phyloP scores from a whole-genome alignment of 2,797 vertebrate species.

The Hydrolagus colliei region DNA sequence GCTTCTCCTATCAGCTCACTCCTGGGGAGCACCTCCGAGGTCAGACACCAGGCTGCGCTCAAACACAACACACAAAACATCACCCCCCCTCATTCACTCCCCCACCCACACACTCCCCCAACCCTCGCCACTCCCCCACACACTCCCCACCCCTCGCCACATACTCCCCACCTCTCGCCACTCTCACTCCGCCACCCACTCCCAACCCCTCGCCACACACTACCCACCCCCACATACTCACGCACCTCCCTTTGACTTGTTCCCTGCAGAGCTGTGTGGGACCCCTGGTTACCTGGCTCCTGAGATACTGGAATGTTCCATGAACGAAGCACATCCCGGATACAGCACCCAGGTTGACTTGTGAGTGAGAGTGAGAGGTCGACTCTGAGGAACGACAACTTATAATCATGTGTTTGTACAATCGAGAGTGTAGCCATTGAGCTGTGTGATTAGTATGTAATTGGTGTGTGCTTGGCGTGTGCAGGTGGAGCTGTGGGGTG shows the following conservation, averaged over 20 bases:
- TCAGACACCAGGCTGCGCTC: conserved; percentile 40
- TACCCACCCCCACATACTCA: too few relatives aligned
- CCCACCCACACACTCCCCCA: too few relatives aligned
- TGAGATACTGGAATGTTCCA: conserved; percentile 92
- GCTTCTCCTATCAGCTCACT: conserved; percentile 77
- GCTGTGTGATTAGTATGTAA: not conserved
- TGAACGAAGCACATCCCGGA: conserved; percentile 76
- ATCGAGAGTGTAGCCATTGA: too few relatives aligned
- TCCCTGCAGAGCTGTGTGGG: conserved; percentile 78
- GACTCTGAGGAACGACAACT: not conserved
- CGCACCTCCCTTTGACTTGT: not conserved
- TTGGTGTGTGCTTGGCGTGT: not conserved
- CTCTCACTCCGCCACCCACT: too few relatives aligned
- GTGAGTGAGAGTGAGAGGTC: conserved; percentile 60
- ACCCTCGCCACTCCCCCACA: too few relatives aligned
- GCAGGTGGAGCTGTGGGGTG: conserved; percentile 90
- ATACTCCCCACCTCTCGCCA: too few relatives aligned
- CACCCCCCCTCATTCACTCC: too few relatives aligned
- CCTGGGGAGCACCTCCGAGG: conserved; percentile 75
- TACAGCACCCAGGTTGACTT: conserved; percentile 84
- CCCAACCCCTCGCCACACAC: too few relatives aligned
- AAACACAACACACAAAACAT: too few relatives aligned
- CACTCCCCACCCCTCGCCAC: too few relatives aligned
- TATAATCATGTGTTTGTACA: too few relatives aligned
- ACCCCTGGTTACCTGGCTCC: conserved; percentile 92